Base-by-base conservation (phyloP, 2,113 vertebrate genomes). In the Sapajus apella region DNA sequence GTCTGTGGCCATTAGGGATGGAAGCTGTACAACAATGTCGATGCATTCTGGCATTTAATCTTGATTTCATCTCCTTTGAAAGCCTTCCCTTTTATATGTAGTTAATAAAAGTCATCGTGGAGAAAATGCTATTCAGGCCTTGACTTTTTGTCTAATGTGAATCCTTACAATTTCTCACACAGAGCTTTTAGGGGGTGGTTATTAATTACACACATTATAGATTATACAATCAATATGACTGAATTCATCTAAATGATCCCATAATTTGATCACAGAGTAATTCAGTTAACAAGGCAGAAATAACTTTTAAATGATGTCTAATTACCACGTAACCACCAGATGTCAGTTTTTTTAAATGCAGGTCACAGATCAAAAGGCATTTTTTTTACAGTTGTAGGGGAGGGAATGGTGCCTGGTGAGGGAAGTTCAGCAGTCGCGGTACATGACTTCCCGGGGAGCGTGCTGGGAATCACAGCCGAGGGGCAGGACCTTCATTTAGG, bases 231-330 rank as follows among this genome's bases (percentile, higher is more conserved):
- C 95, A 97, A 96, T 97, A 96, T 96, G 96, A 95, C 93, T 95
- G 96, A 97, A 90, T 97, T 98, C 93, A 40, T 98, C 84, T 96
- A 97, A 98, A 97, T 96, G 97, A 95, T 95, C 98, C 89, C 83
- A 94, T 97, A 95, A 95, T 97, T 97, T 97, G 97, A 97, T 98
- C 97, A 97, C 75, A 84, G 94, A 96, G 64, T 95, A 96, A 96
- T 90, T 91, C 93, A 94, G 91, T 97, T 98, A 98, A 98, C 95
- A 98, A 97, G 97, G 97, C 96, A 97, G 98, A 97, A 97, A 98
- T 98, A 98, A 97, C 95, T 97, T 97, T 93, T 94, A 98, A 98
- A 97, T 97, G 95, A 96, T 95, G 79, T 83, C 90, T 98, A 98
- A 98, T 98, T 98, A 97, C 75, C 70, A 95, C 87, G 89, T 97